These are phyloP conservation scores for Artibeus lituratus DNA, from an alignment of 2,797 vertebrate species.

Conservation along the genomic window DNA sequence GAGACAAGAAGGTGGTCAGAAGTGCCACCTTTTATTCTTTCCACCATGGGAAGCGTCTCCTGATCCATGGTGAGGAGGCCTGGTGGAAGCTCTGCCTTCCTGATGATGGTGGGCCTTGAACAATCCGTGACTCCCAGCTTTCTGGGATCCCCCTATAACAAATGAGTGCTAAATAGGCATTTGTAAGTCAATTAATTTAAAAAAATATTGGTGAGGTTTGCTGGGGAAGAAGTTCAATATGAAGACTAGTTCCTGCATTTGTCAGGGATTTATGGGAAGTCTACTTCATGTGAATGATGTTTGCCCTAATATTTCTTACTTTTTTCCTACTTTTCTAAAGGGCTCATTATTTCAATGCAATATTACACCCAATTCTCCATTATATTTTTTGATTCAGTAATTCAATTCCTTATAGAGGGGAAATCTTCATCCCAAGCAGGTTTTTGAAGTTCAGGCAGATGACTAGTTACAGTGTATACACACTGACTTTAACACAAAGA, in stretches of 20 bases:
- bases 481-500: slow-evolving; percentile 30
- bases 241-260: background rate
- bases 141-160: background rate
- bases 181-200: background rate
- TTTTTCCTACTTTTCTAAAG: background rate
- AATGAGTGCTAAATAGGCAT: background rate
- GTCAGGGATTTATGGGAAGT: background rate
- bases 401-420: background rate
- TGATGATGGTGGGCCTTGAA: background rate
- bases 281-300: background rate
- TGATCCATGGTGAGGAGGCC: background rate
- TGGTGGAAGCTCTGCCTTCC: background rate
- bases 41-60: background rate
- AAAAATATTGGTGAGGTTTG: background rate
- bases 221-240: background rate
- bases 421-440: background rate
- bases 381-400: slow-evolving; percentile 32
- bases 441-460: slow-evolving; percentile 18
- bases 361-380: background rate
- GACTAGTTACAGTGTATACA: background rate
- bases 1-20: background rate
- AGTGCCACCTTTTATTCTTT: background rate
- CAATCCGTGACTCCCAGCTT: background rate
- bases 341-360: background rate
- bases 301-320: background rate